Conservation (phyloP, 2,888 invertebrate genomes). For the Amaurobius ferox region DNA sequence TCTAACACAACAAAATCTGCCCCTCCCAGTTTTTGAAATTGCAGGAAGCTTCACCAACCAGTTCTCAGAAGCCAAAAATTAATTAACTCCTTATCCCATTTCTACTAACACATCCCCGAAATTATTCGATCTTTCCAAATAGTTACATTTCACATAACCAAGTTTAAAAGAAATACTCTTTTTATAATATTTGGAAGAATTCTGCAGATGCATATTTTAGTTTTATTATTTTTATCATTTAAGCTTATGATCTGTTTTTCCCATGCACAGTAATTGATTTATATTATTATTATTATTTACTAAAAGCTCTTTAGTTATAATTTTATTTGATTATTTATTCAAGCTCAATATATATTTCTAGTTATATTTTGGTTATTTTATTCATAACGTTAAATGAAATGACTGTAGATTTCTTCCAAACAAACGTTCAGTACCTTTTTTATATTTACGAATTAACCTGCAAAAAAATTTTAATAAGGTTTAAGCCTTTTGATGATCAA, state of each 20-base stretch:
- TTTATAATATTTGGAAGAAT: conserved; percentile 28
- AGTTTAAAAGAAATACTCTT: not conserved
- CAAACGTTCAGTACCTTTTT: conserved; percentile 3
- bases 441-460: too few relatives aligned
- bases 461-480: too few relatives aligned
- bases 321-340: too few relatives aligned
- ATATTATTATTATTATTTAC: not conserved
- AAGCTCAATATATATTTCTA: too few relatives aligned
- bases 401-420: conserved; percentile 9
- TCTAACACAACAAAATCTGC: conserved; percentile 49
- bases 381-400: not conserved
- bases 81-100: not conserved
- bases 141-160: too few relatives aligned
- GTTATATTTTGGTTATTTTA: too few relatives aligned
- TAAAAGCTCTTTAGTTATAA: not conserved
- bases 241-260: not conserved
- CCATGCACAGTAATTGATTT: not conserved
- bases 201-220: conserved; percentile 9
- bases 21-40: conserved; percentile 9
- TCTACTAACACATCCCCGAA: not conserved
- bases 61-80: conserved; percentile 2
- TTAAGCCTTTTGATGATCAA: too few relatives aligned
- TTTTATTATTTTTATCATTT: not conserved
- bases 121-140: not conserved
- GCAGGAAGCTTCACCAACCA: conserved; percentile 43